Evolutionary conservation across 1,140 invertebrate species (phyloP), one percentile per base, ranked within the genome.

Genomic region (Idris sp.): DNA sequence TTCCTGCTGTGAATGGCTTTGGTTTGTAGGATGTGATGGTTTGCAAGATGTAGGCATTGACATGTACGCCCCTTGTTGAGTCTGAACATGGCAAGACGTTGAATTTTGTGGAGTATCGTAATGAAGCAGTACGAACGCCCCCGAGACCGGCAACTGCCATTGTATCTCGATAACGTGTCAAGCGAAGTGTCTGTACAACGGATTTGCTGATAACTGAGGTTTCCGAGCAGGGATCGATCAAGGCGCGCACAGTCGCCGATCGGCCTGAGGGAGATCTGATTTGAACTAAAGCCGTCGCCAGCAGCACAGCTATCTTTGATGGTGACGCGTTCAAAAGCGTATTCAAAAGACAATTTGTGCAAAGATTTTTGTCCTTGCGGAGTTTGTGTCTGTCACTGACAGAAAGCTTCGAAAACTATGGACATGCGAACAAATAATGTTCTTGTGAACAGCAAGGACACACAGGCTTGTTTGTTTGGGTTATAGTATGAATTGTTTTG

Each of bases 181-280:
- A 26, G 8, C 15, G 9, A 4, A 46, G 8, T 3, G 13, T 14
- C 16, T 46, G 43, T 31, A 14, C 8, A 0, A 46, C 7, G 5
- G 43, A 30, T 10, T 46, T 26, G 22, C 22, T 31, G 3, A 46
- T 14, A 11, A 46, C 30, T 9, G 43, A 46, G 4, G 43, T 15
- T 26, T 46, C 43, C 3, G 43, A 46, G 3, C 43, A 25, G 3
- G 14, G 10, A 14, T 46, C 43, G 10, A 46, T 11, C 8, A 46
- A 11, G 8, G 43, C 43, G 9, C 43, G 19, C 14, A 46, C 43
- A 0, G 13, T 30, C 4, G 9, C 9, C 1, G 11, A 4, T 10
- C n/a, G n/a, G 1, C 14, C 6, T 8, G 26, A 13, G 4, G 28
- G 26, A 11, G 14, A 11, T 25, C 2, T 8, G 9, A 31, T 15